These are phyloP conservation scores for Allophyes oxyacanthae DNA, from an alignment of 2,888 invertebrate genomes.

Conservation along the genomic window DNA sequence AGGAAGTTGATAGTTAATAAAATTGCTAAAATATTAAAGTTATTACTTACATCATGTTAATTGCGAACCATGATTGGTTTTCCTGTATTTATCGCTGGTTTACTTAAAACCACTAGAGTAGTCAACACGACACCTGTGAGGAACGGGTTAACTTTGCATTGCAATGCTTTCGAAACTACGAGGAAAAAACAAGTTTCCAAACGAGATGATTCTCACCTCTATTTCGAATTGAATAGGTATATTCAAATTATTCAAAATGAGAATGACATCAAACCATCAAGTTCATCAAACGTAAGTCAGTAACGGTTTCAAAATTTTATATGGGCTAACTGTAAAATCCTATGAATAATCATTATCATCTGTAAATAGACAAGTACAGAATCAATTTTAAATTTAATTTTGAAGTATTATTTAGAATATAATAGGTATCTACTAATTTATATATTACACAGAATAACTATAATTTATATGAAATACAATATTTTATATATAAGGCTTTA, in stretches of 20 bases:
- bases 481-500: too few species aligned
- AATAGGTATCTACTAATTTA: too few species aligned
- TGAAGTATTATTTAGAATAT: too few species aligned
- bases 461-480: too few species aligned
- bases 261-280: conserved; percentile 13
- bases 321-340: conserved; percentile 21
- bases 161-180: conserved; percentile 76
- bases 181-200: conserved; percentile 59
- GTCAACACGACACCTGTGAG: conserved; percentile 57
- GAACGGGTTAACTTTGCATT: conserved; percentile 74
- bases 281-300: conserved; percentile 6
- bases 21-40: conserved; percentile 33
- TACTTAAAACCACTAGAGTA: conserved; percentile 42
- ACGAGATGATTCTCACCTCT: conserved; percentile 9
- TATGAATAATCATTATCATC: conserved; percentile 1
- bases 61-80: conserved; percentile 36
- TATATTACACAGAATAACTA: too few species aligned
- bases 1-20: conserved; percentile 37
- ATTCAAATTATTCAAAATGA: conserved; percentile 32
- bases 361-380: too few species aligned
- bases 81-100: conserved; percentile 45
- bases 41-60: conserved; percentile 34
- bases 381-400: too few species aligned
- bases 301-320: conserved; percentile 34
- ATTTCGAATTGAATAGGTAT: conserved; percentile 8